Evolutionary conservation across 2,888 invertebrate species (phyloP), one percentile per base, ranked within the genome.

Genomic region (Aleiodes testaceus): DNA sequence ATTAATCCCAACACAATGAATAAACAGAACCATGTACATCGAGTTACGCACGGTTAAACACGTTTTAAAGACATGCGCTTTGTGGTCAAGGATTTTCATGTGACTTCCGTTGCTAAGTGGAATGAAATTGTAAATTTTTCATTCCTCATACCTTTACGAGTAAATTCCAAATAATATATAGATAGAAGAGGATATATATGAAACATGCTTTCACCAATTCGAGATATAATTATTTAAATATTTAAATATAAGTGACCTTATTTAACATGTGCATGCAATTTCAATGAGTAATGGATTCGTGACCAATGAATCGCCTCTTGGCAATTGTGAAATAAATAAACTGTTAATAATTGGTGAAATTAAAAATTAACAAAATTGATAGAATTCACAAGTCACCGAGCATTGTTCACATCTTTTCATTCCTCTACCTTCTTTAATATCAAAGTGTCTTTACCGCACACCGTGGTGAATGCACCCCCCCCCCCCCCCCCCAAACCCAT

Each of bases 1-100:
- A n/a, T n/a, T n/a, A n/a, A n/a, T n/a, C 20, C 11, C 5, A 50
- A 50, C 1, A 7, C 18, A 50, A 18, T 20, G 50, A 16, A 50
- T 18, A 16, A 50, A 50, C 42, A 70, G 65, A 61, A 36, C 59
- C 1, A 36, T 36, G 53, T 66, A 66, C 72, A 76, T 74, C 72
- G 18, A 74, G 75, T 75, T 78, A 74, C 75, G 75, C 71, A 55
- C 75, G 66, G 72, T 44, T 61, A 65, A 74, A 71, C 74, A 72
- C 73, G 50, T 42, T 50, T 55, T 50, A 47, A 67, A 55, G 67
- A 61, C 67, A 65, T 61, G 70, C 53, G 47, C 55, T 67, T 64
- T 65, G 50, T 52, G 70, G 66, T 73, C 70, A 73, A 73, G 67
- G 73, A 55, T 66, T 64, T 36, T 64, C 66, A 63, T 53, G n/a